A percentile compares a stretch with the other conserved stretches of the same genome.
phyloP scores from a whole-genome alignment of 2,888 invertebrate genomes.

The Tinea semifulvella region DNA sequence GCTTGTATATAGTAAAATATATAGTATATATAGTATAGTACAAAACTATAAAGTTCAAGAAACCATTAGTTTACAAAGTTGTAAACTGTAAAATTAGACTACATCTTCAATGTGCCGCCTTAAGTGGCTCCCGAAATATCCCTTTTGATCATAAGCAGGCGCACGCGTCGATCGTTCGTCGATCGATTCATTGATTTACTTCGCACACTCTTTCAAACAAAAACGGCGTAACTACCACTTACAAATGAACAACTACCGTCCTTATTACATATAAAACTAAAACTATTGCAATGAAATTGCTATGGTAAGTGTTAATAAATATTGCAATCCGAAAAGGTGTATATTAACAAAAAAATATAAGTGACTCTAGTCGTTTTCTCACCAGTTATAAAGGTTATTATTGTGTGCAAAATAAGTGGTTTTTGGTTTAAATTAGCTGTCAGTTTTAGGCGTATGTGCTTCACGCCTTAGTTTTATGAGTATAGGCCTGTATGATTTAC shows the following conservation, averaged over 20 bases:
- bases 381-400: background rate
- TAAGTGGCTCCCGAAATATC: conserved; percentile 11
- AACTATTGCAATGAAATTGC: too few species aligned
- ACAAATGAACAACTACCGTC: background rate
- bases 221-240: background rate
- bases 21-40: too few species aligned
- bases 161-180: conserved; percentile 14
- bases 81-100: too few species aligned
- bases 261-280: background rate
- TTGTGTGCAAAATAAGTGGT: background rate
- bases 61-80: too few species aligned
- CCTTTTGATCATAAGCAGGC: conserved; percentile 14
- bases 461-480: conserved; percentile 11
- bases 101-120: background rate
- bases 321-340: too few species aligned
- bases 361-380: too few species aligned
- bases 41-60: too few species aligned
- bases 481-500: conserved; percentile 12
- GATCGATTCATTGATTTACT: conserved; percentile 14
- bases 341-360: too few species aligned
- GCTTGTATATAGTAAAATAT: too few species aligned
- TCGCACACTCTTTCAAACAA: background rate
- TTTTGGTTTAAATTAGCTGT: conserved; percentile 4
- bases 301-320: too few species aligned
- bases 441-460: conserved; percentile 8